These are phyloP conservation scores for Drosophila merina DNA, from an alignment of 2,888 invertebrate genomes.

Conservation along the genomic window DNA sequence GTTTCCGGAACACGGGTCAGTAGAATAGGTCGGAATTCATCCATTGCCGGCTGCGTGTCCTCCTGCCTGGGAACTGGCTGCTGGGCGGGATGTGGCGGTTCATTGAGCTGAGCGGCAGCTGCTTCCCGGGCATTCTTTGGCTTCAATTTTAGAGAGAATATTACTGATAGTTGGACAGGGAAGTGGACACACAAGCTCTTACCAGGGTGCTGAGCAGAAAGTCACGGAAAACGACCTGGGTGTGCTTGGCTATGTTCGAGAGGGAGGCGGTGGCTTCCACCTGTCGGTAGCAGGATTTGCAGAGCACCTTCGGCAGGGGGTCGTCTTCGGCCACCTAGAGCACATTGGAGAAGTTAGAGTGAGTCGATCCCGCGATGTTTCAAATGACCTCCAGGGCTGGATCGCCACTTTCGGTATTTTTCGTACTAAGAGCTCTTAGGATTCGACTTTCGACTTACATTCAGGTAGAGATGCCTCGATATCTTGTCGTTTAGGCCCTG, in stretches of 20 bases:
- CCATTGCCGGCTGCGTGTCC: conserved; percentile 4
- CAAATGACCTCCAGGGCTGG: conserved; percentile 25
- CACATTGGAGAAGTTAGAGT: not conserved
- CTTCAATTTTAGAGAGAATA: conserved; percentile 26
- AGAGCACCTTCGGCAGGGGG: conserved; percentile 80
- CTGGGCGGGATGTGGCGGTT: conserved; percentile 6
- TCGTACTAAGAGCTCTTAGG: not conserved
- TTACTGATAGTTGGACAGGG: not conserved
- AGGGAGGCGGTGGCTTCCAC: conserved; percentile 82
- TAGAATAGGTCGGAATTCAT: conserved; percentile 59
- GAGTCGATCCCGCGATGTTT: no score
- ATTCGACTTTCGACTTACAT: conserved; percentile 63
- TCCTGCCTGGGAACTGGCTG: conserved; percentile 5
- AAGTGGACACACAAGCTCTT: conserved; percentile 12
- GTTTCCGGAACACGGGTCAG: conserved; percentile 52
- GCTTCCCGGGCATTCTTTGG: conserved; percentile 58
- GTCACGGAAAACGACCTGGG: conserved; percentile 79
- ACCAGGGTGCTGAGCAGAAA: conserved; percentile 78
- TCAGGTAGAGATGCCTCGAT: conserved; percentile 71
- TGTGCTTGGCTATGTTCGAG: conserved; percentile 81
- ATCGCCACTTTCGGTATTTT: conserved; percentile 16
- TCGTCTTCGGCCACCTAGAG: conserved; percentile 79
- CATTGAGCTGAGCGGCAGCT: conserved; percentile 22
- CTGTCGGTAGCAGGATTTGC: conserved; percentile 81
- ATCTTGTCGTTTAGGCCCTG: conserved; percentile 77